A percentile compares a stretch with the other conserved stretches of the same genome.
phyloP scores from a whole-genome alignment of 2,888 invertebrate species.

The Cactoblastis cactorum region DNA sequence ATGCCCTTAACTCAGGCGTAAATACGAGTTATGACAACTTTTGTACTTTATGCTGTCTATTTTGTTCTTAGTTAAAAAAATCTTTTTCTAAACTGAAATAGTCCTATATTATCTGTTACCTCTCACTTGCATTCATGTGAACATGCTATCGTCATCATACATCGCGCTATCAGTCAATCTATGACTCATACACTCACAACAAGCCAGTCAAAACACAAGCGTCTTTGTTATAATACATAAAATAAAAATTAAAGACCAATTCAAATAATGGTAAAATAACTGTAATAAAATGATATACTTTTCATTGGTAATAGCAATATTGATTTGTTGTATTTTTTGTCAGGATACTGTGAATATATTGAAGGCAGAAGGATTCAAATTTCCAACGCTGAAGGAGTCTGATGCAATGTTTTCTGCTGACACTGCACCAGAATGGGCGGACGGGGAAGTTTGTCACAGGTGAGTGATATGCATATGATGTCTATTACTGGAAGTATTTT shows the following conservation, averaged over 20 bases:
- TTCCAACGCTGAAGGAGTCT: slow-evolving; percentile 94
- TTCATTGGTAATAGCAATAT: neutral
- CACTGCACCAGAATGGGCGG: slow-evolving; percentile 98
- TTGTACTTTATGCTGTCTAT: no score
- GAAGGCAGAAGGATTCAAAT: slow-evolving; percentile 95
- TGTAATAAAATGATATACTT: neutral
- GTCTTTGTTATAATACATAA: neutral
- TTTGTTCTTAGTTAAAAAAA: no score
- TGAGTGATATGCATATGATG: slow-evolving; percentile 26
- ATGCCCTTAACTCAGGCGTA: slow-evolving; percentile 23
- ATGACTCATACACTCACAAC: slow-evolving; percentile 12
- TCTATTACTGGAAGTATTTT: no score
- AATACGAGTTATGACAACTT: neutral
- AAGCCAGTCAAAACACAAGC: slow-evolving; percentile 2
- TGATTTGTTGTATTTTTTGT: slow-evolving; percentile 28
- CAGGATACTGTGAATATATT: slow-evolving; percentile 96
- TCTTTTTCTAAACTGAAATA: no score
- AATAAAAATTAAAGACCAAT: neutral
- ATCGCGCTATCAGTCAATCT: slow-evolving; percentile 7
- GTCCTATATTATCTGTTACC: neutral
- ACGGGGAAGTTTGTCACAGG: slow-evolving; percentile 95
- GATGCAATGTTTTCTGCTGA: slow-evolving; percentile 99
- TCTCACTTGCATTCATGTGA: neutral
- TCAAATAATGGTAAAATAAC: neutral
- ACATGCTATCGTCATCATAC: neutral